phyloP scores from a whole-genome alignment of 2,888 invertebrate genomes.

The Nephrotoma appendiculata region DNA sequence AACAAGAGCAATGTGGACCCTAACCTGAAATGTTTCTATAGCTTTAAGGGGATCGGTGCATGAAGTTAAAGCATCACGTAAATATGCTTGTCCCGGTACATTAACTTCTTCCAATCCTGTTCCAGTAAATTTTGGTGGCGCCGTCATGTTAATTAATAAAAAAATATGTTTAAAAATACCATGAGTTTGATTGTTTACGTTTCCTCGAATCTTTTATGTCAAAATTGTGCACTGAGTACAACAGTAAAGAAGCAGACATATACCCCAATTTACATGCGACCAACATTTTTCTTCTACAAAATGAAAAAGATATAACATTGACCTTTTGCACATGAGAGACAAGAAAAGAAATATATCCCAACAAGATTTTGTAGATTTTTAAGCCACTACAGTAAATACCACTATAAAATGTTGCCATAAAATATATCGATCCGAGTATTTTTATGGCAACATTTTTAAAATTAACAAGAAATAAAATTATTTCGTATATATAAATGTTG shows the following conservation, averaged over 20 bases:
- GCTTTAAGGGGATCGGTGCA: slow-evolving; percentile 94
- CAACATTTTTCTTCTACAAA: too few species aligned
- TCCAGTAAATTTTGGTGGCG: slow-evolving; percentile 31
- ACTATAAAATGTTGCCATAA: too few species aligned
- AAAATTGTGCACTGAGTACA: background rate
- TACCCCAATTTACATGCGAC: too few species aligned
- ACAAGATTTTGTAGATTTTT: too few species aligned
- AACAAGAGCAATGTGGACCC: background rate
- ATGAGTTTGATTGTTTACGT: background rate
- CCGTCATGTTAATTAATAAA: slow-evolving; percentile 19
- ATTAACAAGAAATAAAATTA: too few species aligned
- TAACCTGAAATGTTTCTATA: slow-evolving; percentile 93
- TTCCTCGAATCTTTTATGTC: background rate
- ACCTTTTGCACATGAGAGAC: too few species aligned
- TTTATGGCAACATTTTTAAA: too few species aligned
- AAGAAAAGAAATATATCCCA: too few species aligned
- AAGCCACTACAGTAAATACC: too few species aligned
- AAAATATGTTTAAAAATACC: background rate
- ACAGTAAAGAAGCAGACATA: background rate
- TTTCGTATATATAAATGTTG: too few species aligned
- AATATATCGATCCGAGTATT: too few species aligned
- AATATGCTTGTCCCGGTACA: slow-evolving; percentile 70
- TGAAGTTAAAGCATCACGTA: slow-evolving; percentile 84
- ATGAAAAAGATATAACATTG: too few species aligned
- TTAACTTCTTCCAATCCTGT: slow-evolving; percentile 71